Percentiles rank a stretch among this genome's conserved stretches.
Conservation (phyloP, 2,888 invertebrate genomes). For the Blastobasis adustella region DNA sequence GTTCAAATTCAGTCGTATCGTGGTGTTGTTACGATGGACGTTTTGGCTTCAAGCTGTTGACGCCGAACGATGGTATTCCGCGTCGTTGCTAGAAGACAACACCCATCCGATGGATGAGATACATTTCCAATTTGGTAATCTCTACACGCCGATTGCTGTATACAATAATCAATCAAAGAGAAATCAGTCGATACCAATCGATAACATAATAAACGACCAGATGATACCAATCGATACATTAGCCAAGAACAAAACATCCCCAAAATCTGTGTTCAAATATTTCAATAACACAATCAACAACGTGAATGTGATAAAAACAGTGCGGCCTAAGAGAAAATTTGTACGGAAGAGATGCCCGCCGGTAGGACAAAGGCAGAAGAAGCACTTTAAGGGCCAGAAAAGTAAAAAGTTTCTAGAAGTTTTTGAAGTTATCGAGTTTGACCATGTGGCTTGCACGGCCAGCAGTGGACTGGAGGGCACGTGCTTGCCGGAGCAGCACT, state of each 20-base stretch:
- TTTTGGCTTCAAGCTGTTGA: slow-evolving; percentile 15
- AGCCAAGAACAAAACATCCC: not conserved
- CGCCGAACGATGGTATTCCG: slow-evolving; percentile 42
- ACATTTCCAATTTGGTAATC: no score
- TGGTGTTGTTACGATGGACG: slow-evolving; percentile 18
- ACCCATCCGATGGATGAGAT: no score
- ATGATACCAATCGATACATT: no score
- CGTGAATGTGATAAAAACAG: slow-evolving; percentile 19
- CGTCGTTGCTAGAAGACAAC: slow-evolving; percentile 16
- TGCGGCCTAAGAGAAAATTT: slow-evolving; percentile 24
- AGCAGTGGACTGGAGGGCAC: slow-evolving; percentile 78
- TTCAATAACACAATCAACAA: slow-evolving; percentile 26
- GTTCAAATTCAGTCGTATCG: slow-evolving; percentile 13
- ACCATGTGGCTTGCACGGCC: slow-evolving; percentile 76
- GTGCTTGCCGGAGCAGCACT: slow-evolving; percentile 81
- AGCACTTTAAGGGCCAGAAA: slow-evolving; percentile 14
- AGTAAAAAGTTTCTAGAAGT: slow-evolving; percentile 75
- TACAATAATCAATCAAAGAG: no score
- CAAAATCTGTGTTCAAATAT: slow-evolving; percentile 3
- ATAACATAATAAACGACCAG: no score
- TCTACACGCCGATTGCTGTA: no score
- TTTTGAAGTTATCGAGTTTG: slow-evolving; percentile 81
- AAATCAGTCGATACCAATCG: no score
- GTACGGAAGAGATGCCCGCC: slow-evolving; percentile 30
- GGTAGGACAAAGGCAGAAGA: slow-evolving; percentile 15